Base-by-base conservation (phyloP, 37 sponge, comb jelly and placozoan species). In the Cladorhizidae sp. region DNA sequence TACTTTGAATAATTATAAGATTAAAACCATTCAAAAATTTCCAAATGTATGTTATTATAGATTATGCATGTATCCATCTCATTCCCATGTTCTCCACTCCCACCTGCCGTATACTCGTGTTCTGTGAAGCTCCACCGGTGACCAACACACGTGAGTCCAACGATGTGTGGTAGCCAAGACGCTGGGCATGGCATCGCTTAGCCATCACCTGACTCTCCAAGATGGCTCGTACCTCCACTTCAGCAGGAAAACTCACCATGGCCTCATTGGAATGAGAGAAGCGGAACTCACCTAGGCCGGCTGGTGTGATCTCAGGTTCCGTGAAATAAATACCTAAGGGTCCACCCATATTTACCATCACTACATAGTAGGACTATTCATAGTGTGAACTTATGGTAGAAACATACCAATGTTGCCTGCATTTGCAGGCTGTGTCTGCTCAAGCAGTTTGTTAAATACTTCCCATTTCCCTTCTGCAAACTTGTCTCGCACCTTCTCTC, bases 201-300 rank as follows among this genome's bases (percentile, higher is more conserved):
- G 95, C 95, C 75, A 97, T 65, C 2, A 97, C 61, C 88, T 94
- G 98, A 8, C 98, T 91, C 62, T 97, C 98, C 23, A 97, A 51
- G 0, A 97, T 40, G 0, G 98, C 95, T 31, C 98, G 69, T 0
- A 91, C 90, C 51, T 95, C 86, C 38, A 69, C 79, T 67, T 81
- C 84, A 2, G 83, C 75, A 25, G 88, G 57, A 42, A 97, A 82
- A 20, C 80, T 39, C 2, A 43, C 45, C 18, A 92, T 76, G 11
- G 67, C 50, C 12, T 40, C 80, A 29, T 56, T 85, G 42, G 22
- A 59, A 9, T 43, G 41, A 54, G 79, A 64, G 28, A 72, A 87
- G 3, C 79, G 78, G 72, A 83, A 64, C 22, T 78, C 50, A 21
- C 98, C 94, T 0, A 54, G 38, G 2, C 67, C 93, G 26, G 63